Base-by-base conservation (phyloP, 2,113 vertebrate species). In the Arvicanthis niloticus region DNA sequence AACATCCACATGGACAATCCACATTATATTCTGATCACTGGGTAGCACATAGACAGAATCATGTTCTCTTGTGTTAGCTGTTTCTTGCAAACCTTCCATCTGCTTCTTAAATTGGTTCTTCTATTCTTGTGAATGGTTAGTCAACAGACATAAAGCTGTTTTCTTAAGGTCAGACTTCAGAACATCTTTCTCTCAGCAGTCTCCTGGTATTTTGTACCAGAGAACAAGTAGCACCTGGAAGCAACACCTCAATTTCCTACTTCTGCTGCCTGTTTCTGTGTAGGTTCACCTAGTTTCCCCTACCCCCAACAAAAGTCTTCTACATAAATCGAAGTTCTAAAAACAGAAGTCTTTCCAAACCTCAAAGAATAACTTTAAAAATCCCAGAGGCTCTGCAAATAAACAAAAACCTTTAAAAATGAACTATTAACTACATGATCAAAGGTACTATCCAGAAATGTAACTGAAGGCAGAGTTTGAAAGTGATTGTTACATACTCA, bases 301-400 rank as follows among this genome's bases (percentile, higher is more conserved):
- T 89, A 3, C 85, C 9, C 7, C 6, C 86, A 51, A 24, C 86
- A 73, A 45, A 2, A 26, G n/a, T 82, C 45, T 89, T 85, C 93
- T 87, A 24, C 70, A 37, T 76, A 72, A 96, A 58, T 17, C 13
- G 37, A 90, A 73, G 77, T 73, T 62, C 76, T 2, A 40, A 73
- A 82, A 77, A 29, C 53, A 60, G 37, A 40, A 82, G 80, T 45
- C 24, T 92, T 31, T 75, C 75, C 60, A 88, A 90, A 88, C 37
- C 12, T 58, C 93, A 96, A 89, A 73, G 67, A 82, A 60, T 78
- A 78, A 95, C 37, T 87, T 88, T 4, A 78, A 19, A 78, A 93
- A n/a, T 77, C n/a, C 10, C 45, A 17, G 31, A 92, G 34, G 0
- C 75, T 77, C n/a, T 67, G 77, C 3, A 60, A 82, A 75, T 65